Conservation (phyloP, 2,113 vertebrate genomes). For the Oxygymnocypris stewartii region DNA sequence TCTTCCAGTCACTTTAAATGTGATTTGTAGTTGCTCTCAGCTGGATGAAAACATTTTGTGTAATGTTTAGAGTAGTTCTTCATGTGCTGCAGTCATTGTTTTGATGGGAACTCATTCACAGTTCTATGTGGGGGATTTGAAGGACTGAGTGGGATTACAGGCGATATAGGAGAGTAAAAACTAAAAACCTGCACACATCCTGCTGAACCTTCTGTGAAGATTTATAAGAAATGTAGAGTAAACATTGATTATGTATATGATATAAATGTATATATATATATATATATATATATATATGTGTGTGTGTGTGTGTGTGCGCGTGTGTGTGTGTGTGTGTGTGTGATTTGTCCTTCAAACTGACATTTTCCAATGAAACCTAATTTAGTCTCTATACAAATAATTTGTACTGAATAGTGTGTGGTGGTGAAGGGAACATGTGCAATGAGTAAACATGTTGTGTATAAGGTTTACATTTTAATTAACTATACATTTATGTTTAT, state of each 20-base stretch:
- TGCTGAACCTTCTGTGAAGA: neutral
- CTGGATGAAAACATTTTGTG: slow-evolving; percentile 11
- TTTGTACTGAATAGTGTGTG: no score
- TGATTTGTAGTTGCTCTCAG: slow-evolving; percentile 48
- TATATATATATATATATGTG: no score
- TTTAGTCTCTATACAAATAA: no score
- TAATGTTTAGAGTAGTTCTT: slow-evolving; percentile 12
- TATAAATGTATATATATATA: no score
- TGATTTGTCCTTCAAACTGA: no score
- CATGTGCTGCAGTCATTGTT: slow-evolving; percentile 22
- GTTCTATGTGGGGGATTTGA: slow-evolving; percentile 43
- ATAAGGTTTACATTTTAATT: no score
- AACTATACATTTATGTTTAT: neutral
- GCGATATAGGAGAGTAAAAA: neutral
- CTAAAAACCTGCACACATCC: slow-evolving; percentile 37
- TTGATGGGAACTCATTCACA: slow-evolving; percentile 40
- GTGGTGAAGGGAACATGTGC: no score
- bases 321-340: no score
- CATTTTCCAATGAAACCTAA: no score
- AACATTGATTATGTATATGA: no score
- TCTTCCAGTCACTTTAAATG: slow-evolving; percentile 41
- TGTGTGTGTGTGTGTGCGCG: no score
- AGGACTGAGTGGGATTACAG: slow-evolving; percentile 43
- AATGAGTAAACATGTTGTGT: no score
- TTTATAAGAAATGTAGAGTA: neutral